phyloP scores from a whole-genome alignment of 2,888 invertebrate genomes.

The Operophtera brumata region DNA sequence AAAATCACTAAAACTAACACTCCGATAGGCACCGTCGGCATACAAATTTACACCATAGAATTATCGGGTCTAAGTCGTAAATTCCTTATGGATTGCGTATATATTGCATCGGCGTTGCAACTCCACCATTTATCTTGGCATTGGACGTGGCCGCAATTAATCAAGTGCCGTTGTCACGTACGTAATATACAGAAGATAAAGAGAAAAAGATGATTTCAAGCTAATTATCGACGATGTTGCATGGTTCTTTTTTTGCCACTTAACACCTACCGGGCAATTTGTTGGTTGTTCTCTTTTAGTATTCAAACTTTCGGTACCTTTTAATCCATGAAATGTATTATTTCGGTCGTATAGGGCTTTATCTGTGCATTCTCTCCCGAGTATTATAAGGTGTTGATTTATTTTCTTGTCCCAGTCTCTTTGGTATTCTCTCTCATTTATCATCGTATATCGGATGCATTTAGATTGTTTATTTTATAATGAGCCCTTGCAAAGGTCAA shows the following conservation, averaged over 20 bases:
- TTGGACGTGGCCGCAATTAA: conserved; percentile 73
- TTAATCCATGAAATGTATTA: conserved; percentile 32
- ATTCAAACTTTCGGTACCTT: conserved; percentile 44
- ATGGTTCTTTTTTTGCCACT: conserved; percentile 65
- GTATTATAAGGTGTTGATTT: conserved; percentile 43
- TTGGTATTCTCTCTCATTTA: conserved; percentile 47
- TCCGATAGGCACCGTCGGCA: conserved; percentile 22
- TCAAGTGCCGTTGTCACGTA: conserved; percentile 75
- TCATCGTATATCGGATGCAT: conserved; percentile 52
- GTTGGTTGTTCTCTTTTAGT: conserved; percentile 57
- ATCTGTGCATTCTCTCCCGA: conserved; percentile 33
- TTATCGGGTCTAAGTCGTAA: conserved; percentile 45
- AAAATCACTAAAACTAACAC: conserved; percentile 70
- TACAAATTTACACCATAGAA: conserved; percentile 45
- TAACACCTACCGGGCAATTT: conserved; percentile 68
- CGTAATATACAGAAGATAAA: conserved; percentile 67
- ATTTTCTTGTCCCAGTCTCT: conserved; percentile 39
- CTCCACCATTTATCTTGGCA: conserved; percentile 67
- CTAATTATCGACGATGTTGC: conserved; percentile 72
- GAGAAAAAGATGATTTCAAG: conserved; percentile 74
- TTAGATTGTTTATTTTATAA: conserved; percentile 57
- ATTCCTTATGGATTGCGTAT: conserved; percentile 36
- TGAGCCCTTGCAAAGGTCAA: conserved; percentile 43
- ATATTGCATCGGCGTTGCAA: conserved; percentile 32
- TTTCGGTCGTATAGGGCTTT: conserved; percentile 32